These are phyloP conservation scores for Eciton burchellii DNA, from an alignment of 1,140 invertebrate species.

Conservation along the genomic window DNA sequence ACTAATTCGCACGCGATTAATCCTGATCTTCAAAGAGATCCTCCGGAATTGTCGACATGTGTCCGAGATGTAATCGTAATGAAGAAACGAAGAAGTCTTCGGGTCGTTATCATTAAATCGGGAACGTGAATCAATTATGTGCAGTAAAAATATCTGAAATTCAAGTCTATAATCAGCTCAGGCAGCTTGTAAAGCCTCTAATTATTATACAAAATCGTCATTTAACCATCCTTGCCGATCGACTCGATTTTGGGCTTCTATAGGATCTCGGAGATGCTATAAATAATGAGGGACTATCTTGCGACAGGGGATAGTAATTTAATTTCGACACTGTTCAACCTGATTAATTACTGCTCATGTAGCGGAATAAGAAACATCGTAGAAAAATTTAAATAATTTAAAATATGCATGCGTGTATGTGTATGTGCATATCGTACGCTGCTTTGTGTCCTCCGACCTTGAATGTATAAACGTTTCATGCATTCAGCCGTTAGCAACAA, in stretches of 20 bases:
- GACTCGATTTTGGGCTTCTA: constrained; percentile 7
- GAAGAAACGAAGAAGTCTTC: constrained; percentile 1
- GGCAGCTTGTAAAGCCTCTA: constrained; percentile 20
- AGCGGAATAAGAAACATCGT: background rate
- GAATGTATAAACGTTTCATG: too few relatives aligned
- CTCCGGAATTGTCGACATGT: background rate
- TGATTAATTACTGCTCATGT: constrained; percentile 1
- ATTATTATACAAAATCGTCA: constrained; percentile 47
- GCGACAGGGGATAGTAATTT: constrained; percentile 14
- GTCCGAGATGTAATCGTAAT: background rate
- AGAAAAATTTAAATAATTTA: background rate
- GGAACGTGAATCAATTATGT: constrained; percentile 42
- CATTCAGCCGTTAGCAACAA: too few relatives aligned
- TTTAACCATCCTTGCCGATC: background rate
- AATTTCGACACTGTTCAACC: background rate
- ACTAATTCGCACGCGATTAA: background rate
- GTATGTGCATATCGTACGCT: too few relatives aligned
- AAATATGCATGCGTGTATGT: too few relatives aligned
- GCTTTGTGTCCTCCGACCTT: too few relatives aligned
- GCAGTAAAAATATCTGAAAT: constrained; percentile 52
- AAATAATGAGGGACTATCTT: background rate
- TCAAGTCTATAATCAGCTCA: constrained; percentile 44
- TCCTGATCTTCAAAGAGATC: background rate
- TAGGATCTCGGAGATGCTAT: background rate
- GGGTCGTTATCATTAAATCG: constrained; percentile 34